These are phyloP conservation scores for Ellobius talpinus DNA, from an alignment of 2,113 vertebrate species.

Conservation along the genomic window DNA sequence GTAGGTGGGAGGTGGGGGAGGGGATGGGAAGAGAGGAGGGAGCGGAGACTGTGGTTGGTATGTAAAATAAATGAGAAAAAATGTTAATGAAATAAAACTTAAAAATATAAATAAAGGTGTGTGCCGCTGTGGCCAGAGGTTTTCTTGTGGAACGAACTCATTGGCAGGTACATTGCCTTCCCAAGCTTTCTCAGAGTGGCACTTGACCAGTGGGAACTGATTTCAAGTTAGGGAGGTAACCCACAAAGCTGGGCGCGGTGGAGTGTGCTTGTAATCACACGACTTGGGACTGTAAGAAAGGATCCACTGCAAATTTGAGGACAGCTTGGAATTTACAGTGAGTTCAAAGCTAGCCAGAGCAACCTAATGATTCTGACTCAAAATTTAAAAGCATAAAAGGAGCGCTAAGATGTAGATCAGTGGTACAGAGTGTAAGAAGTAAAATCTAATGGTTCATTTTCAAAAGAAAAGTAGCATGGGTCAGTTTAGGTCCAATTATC, in stretches of 20 bases:
- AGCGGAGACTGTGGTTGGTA: background rate
- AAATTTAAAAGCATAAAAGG: background rate
- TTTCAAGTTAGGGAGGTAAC: background rate
- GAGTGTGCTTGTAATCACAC: background rate
- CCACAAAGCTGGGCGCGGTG: background rate
- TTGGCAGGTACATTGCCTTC: background rate
- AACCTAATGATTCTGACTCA: background rate
- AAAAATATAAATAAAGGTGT: background rate
- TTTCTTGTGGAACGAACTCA: background rate
- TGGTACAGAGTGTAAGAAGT: background rate
- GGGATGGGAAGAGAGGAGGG: background rate
- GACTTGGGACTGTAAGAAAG: background rate
- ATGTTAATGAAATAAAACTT: background rate
- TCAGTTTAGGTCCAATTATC: background rate
- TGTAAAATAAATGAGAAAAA: background rate
- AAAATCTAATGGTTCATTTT: background rate
- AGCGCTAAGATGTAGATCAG: background rate
- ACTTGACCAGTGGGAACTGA: background rate
- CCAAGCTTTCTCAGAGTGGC: background rate
- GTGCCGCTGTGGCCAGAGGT: background rate
- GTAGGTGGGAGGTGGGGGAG: background rate
- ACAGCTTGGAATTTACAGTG: background rate
- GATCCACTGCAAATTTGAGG: background rate
- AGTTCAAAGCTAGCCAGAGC: background rate
- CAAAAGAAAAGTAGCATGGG: background rate